Conservation (phyloP, 2,888 invertebrate species). For the Aphidoletes aphidimyza region DNA sequence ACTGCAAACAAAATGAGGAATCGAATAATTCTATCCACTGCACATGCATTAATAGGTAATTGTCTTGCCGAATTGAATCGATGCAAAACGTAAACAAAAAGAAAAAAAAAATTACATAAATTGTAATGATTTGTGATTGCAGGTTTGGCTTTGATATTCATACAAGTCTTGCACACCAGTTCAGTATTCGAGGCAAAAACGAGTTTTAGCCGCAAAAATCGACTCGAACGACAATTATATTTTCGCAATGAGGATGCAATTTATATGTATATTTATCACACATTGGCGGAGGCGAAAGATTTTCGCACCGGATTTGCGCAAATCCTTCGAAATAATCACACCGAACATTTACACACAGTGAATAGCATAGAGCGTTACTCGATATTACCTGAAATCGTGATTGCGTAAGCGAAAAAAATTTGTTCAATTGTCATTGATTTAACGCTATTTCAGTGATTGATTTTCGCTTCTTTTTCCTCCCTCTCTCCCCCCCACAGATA, state of each 20-base stretch:
- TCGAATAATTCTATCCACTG: neutral
- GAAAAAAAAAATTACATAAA: neutral
- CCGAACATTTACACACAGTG: slow-evolving; percentile 83
- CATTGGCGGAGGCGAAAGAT: slow-evolving; percentile 75
- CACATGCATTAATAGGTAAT: neutral
- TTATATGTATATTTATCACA: slow-evolving; percentile 90
- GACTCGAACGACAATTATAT: slow-evolving; percentile 85
- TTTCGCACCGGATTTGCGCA: slow-evolving; percentile 73
- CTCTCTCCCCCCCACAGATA: slow-evolving; percentile 60
- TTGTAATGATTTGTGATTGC: neutral
- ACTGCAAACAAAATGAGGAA: neutral
- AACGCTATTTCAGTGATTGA: neutral
- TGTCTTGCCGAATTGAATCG: neutral
- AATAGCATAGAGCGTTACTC: slow-evolving; percentile 86
- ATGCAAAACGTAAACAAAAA: no score
- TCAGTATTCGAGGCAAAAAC: slow-evolving; percentile 83
- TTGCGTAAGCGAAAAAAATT: slow-evolving; percentile 61
- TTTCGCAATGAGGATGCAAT: slow-evolving; percentile 89
- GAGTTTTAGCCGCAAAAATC: slow-evolving; percentile 85
- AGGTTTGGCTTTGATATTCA: slow-evolving; percentile 72
- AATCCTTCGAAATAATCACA: slow-evolving; percentile 77
- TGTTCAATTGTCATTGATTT: neutral
- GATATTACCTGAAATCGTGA: slow-evolving; percentile 82
- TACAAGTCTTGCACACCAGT: slow-evolving; percentile 75
- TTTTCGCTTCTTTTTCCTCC: no score